phyloP scores from a whole-genome alignment of 1,140 invertebrate genomes.

The Aphaenogaster rudis region DNA sequence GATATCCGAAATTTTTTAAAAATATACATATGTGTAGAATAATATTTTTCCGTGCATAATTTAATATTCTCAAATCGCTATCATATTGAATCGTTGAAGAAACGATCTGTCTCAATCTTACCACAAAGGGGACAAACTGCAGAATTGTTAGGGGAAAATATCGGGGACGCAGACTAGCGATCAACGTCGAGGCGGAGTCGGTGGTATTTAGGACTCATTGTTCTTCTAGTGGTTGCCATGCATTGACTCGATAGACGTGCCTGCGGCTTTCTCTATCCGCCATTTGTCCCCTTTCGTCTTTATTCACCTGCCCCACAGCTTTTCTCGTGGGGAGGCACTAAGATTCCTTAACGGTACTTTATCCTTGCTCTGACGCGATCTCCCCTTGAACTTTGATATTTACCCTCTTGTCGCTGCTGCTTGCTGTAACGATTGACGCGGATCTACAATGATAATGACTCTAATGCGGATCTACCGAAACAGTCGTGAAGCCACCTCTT shows the following conservation, averaged over 20 bases:
- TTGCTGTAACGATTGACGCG: slow-evolving; percentile 2
- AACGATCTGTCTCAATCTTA: background rate
- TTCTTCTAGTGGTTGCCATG: slow-evolving; percentile 43
- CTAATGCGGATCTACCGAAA: background rate
- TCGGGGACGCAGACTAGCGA: background rate
- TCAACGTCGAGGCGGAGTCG: slow-evolving; percentile 15
- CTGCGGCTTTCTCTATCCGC: background rate
- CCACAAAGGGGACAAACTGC: background rate
- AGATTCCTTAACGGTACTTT: slow-evolving; percentile 39
- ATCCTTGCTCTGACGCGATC: slow-evolving; percentile 27
- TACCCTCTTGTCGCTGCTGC: slow-evolving; percentile 23
- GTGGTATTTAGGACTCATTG: slow-evolving; percentile 55
- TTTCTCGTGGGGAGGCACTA: slow-evolving; percentile 5
- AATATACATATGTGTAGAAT: background rate
- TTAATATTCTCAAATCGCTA: background rate
- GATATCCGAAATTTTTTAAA: background rate
- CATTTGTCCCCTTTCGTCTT: slow-evolving; percentile 46
- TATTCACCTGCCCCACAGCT: slow-evolving; percentile 34
- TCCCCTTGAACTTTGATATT: slow-evolving; percentile 60
- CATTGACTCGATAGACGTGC: slow-evolving; percentile 40
- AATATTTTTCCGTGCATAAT: background rate
- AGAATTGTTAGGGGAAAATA: slow-evolving; percentile 13
- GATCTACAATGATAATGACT: slow-evolving; percentile 26
- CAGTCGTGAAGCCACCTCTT: background rate
- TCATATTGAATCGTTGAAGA: background rate